Evolutionary conservation across 2,888 invertebrate species (phyloP), one percentile per base, ranked within the genome.

Genomic region (Lasioglossum marginatum): DNA sequence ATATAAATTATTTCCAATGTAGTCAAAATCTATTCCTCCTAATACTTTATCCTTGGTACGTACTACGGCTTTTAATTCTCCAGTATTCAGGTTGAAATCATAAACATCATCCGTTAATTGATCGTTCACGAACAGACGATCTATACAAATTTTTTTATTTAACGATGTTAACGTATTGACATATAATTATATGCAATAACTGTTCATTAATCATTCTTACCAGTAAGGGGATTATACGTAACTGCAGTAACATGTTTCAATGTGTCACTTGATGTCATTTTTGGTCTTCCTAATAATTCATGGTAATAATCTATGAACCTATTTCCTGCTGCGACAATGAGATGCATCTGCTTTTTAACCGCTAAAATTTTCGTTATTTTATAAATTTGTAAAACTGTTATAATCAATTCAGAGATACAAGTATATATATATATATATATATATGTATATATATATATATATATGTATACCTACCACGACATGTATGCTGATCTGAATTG

Each of bases 1-100:
- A 94, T 98, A 98, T 0, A 98, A 94, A 88, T 97, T 97, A 85
- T 97, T 97, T 0, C 97, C 97, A 14, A 97, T 95, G 89, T 97
- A 96, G 95, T 98, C 98, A 89, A 96, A 97, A 88, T 96, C 96
- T 95, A 97, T 95, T 10, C 96, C 96, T 75, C 95, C 95, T 0
- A 97, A 93, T 73, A 95, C 94, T 40, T 96, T 96, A 72, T 96
- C 87, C 68, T 96, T 95, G 23, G 94, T 92, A 2, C 94, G 92
- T 0, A 96, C 92, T 3, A 97, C 89, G 0, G 88, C 88, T 1
- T 87, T 89, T 0, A 93, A 34, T 0, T 89, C 74, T 10, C 81
- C 79, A n/a, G 81, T 87, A 6, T 68, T 76, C 5, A 79, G 80
- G 77, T 94, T 81, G 37, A 89, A 91, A 16, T 92, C 89, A 16